These are phyloP conservation scores for Sarcophaga subvicina DNA, from an alignment of 2,888 invertebrate genomes.

Conservation along the genomic window DNA sequence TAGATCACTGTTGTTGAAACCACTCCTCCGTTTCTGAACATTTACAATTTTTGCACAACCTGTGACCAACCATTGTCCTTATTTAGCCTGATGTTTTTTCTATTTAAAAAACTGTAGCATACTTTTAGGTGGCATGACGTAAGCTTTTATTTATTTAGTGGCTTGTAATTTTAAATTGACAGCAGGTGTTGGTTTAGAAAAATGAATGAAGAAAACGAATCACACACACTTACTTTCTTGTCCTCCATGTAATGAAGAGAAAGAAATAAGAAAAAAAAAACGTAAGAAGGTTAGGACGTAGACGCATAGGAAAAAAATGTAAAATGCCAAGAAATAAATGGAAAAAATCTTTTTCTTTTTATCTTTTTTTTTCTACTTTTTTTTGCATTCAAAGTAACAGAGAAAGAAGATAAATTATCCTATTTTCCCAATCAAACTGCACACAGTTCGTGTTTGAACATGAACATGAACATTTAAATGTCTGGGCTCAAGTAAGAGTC, in stretches of 20 bases:
- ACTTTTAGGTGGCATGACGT: constrained; percentile 64
- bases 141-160: constrained; percentile 66
- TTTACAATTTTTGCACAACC: constrained; percentile 1
- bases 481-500: constrained; percentile 2
- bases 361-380: constrained; percentile 14
- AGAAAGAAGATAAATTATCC: constrained; percentile 57
- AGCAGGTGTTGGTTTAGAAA: constrained; percentile 62
- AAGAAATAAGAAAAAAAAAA: background rate
- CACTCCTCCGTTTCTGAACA: too few species aligned
- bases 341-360: constrained; percentile 11
- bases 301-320: too few species aligned
- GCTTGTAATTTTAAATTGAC: constrained; percentile 68
- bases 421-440: constrained; percentile 8
- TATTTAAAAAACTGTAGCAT: constrained; percentile 45
- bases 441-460: background rate
- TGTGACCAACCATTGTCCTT: background rate
- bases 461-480: background rate
- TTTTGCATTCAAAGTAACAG: constrained; percentile 45
- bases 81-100: background rate
- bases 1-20: too few species aligned
- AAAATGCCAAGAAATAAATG: constrained; percentile 6
- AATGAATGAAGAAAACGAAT: constrained; percentile 9
- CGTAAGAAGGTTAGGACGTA: too few species aligned
- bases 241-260: background rate
- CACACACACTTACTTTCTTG: background rate